Percentiles rank a stretch among this genome's conserved stretches.
Evolutionary conservation across 2,113 vertebrate genomes (phyloP).

Genomic region (Noturus placidus): DNA sequence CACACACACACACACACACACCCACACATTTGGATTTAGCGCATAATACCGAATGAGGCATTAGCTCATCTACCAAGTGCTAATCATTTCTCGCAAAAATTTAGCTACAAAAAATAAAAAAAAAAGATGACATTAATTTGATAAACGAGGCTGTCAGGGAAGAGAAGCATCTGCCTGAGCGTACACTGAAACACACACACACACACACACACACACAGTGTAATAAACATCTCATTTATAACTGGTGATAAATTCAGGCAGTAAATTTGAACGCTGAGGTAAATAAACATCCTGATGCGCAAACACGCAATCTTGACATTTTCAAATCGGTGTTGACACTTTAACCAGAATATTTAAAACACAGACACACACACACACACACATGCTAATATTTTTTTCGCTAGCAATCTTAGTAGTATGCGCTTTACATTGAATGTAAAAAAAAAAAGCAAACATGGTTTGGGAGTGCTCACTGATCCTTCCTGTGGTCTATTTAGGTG

Average conservation of each 20-base stretch:
- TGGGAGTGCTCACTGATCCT: not conserved
- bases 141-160: conserved; percentile 15
- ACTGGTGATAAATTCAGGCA: not conserved
- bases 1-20: not conserved
- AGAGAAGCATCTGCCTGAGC: conserved; percentile 19
- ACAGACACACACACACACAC: not conserved
- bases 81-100: not conserved
- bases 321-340: not conserved
- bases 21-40: not conserved
- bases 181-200: not conserved
- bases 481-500: not conserved
- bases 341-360: not conserved
- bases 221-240: conserved; percentile 29
- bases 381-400: not conserved
- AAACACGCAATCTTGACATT: not conserved
- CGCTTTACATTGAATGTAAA: not conserved
- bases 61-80: not conserved
- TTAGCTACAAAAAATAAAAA: not conserved
- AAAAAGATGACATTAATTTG: conserved; percentile 8
- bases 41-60: not conserved
- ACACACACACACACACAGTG: not conserved
- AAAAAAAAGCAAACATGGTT: not conserved
- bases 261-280: conserved; percentile 9
- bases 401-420: conserved; percentile 1
- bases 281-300: not conserved